These are phyloP conservation scores for Tinamus guttatus DNA, from an alignment of 2,113 vertebrate genomes.

Conservation along the genomic window DNA sequence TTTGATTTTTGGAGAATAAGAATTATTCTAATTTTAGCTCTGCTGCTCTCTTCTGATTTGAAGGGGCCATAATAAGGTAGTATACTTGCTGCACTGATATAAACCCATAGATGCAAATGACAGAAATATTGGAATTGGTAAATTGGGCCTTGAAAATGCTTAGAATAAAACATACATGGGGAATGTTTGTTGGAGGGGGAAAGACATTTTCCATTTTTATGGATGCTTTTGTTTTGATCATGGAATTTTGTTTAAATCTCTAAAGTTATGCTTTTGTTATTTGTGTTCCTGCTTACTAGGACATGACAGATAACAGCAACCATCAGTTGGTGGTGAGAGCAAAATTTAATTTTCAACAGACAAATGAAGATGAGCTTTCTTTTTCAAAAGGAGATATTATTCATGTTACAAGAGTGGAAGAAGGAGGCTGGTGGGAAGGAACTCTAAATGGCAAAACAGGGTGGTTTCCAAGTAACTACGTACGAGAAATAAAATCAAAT, in stretches of 20 bases:
- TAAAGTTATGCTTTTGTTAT: background rate
- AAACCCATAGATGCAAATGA: background rate
- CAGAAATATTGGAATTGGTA: background rate
- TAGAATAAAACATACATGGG: background rate
- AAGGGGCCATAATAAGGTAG: background rate
- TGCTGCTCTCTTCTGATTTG: background rate
- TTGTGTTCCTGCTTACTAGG: constrained; percentile 75
- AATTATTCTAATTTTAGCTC: background rate
- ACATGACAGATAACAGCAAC: constrained; percentile 96
- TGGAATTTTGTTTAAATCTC: background rate
- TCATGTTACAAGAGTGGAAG: constrained; percentile 92
- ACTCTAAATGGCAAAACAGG: constrained; percentile 89
- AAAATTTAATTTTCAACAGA: constrained; percentile 97
- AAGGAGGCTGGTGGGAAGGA: constrained; percentile 99
- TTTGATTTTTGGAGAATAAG: background rate
- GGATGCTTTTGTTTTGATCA: background rate
- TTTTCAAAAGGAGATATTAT: constrained; percentile 95
- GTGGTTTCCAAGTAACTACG: constrained; percentile 99
- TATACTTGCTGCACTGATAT: background rate
- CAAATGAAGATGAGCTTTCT: constrained; percentile 97
- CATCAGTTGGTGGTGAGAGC: constrained; percentile 93
- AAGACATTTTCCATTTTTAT: background rate
- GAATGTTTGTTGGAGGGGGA: background rate
- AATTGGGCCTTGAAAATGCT: background rate
- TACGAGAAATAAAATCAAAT: constrained; percentile 93